phyloP scores from a whole-genome alignment of 1,140 invertebrate species.

The Platyura marginata region DNA sequence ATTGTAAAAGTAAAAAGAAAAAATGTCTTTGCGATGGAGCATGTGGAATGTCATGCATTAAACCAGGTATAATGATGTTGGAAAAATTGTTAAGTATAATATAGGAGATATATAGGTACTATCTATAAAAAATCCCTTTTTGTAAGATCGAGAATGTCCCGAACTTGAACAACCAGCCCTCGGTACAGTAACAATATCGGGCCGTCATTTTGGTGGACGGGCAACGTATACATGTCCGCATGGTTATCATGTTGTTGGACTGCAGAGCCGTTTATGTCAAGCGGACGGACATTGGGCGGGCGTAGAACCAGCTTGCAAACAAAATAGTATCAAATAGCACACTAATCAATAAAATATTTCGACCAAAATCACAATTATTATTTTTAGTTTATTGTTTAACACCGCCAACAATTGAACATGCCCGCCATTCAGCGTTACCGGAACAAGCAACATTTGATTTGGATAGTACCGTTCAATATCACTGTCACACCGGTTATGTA shows the following conservation, averaged over 20 bases:
- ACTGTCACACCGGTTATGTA: slow-evolving; percentile 76
- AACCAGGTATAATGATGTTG: no score
- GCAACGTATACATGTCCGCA: slow-evolving; percentile 73
- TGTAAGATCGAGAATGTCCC: slow-evolving; percentile 66
- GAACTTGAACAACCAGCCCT: slow-evolving; percentile 49
- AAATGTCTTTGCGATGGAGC: slow-evolving; percentile 91
- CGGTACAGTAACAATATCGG: slow-evolving; percentile 50
- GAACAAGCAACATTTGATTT: slow-evolving; percentile 70
- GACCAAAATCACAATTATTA: no score
- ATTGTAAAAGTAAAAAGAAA: slow-evolving; percentile 93
- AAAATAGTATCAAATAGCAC: no score
- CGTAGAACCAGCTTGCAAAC: slow-evolving; percentile 66
- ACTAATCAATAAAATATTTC: no score
- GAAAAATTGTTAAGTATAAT: not conserved
- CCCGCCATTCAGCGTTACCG: slow-evolving; percentile 63
- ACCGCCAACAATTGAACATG: slow-evolving; percentile 73
- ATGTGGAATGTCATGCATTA: slow-evolving; percentile 94
- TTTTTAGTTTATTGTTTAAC: slow-evolving; percentile 64
- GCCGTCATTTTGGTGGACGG: slow-evolving; percentile 51
- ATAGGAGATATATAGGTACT: no score
- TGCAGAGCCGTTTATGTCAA: slow-evolving; percentile 53
- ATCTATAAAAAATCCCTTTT: not conserved
- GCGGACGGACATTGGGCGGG: slow-evolving; percentile 88
- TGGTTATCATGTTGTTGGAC: slow-evolving; percentile 71
- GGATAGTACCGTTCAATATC: slow-evolving; percentile 73